Evolutionary conservation across 2,113 vertebrate genomes (phyloP), one percentile per base, ranked within the genome.

Genomic region (Eleginops maclovinus): DNA sequence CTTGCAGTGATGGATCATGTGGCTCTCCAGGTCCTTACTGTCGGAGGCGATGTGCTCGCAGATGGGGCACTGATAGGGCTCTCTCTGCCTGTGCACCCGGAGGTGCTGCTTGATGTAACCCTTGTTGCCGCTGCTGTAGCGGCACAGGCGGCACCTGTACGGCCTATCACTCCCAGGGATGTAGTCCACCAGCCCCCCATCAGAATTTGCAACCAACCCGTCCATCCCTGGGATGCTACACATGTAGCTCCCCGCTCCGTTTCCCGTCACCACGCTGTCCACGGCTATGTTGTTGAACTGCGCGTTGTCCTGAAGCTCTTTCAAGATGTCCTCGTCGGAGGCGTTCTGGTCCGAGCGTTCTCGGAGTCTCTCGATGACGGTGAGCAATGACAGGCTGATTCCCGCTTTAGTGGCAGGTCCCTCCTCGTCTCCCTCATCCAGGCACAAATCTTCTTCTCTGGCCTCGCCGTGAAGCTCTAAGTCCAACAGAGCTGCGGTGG

Each of bases 1-100:
- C 84, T 98, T 98, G 93, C 97, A 98, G 93, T 99, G 98, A 95
- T 96, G 94, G 90, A 98, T 96, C 97, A 98, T 99, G 88, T 99
- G 98, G 72, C 89, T 95, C 89, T 99, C 97, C 76, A 99, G 90
- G 87, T 97, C 97, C 66, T 95, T 95, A 72, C 98, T 99, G 81
- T 97, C 93, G 1, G 89, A 79, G 0, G 98, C 96, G 8, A 97
- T 94, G 88, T 99, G 96, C 75, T 99, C 96, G 44, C 98, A 99
- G 91, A 99, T 99, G 9, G 98, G 98, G 82, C 98, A 99, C 94
- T 99, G 97, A 72, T 99, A 99, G 0, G 98, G 98, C 90, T 96
- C 95, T 60, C 96, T 93, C 89, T 97, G 98, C 15, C 96, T 94
- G 67, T 99, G 98, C 15, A 98, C 97, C 0, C 97, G 92, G 61